Evolutionary conservation across 2,888 invertebrate genomes (phyloP).

Genomic region (Aspidiotus rigidus): DNA sequence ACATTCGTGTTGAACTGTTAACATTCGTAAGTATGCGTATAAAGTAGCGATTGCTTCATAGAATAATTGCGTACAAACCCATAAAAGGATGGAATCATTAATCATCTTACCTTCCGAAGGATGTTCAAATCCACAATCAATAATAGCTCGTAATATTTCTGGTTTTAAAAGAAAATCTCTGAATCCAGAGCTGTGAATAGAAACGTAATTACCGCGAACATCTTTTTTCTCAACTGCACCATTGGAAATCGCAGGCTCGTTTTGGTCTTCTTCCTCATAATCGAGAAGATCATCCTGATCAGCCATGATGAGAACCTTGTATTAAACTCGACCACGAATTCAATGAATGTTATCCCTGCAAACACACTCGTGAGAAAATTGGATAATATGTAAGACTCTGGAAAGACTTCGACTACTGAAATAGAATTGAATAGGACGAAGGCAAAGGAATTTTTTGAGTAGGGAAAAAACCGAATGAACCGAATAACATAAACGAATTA

Average conservation of each 20-base stretch:
- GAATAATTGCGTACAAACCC: background rate
- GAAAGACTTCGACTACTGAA: no score
- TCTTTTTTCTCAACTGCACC: constrained; percentile 72
- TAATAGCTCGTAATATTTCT: constrained; percentile 91
- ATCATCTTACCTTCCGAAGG: constrained; percentile 79
- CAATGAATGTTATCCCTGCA: no score
- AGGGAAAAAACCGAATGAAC: no score
- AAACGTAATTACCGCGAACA: constrained; percentile 93
- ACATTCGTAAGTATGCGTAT: constrained; percentile 39
- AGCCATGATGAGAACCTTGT: constrained; percentile 49
- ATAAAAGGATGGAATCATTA: no score
- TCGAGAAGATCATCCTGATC: constrained; percentile 96
- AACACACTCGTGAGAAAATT: no score
- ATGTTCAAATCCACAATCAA: constrained; percentile 99
- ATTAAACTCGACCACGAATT: no score
- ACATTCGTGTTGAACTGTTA: constrained; percentile 95
- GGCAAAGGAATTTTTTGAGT: no score
- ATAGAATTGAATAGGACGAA: no score
- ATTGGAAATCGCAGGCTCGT: constrained; percentile 63
- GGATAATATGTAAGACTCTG: no score
- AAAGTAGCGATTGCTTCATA: background rate
- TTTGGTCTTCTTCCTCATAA: constrained; percentile 96
- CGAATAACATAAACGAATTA: no score
- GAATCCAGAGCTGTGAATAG: constrained; percentile 98
- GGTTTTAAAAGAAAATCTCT: constrained; percentile 96